Evolutionary conservation across 2,888 invertebrate species (phyloP).

Genomic region (Cephus pygmeus): DNA sequence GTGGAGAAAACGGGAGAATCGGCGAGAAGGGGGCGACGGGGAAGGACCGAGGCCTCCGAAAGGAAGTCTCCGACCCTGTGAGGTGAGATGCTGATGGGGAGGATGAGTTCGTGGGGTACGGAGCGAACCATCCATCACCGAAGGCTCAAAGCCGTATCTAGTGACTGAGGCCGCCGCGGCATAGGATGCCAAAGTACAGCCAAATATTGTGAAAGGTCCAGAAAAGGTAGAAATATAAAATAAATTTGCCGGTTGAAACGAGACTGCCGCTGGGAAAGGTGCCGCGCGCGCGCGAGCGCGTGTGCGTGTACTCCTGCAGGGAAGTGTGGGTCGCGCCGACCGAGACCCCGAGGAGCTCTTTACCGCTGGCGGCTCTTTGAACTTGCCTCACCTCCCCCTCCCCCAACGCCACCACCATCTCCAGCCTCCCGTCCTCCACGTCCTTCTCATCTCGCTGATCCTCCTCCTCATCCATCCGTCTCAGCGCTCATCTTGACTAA

Average conservation of each 20-base stretch:
- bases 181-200: conserved; percentile 55
- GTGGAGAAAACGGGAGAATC: no score
- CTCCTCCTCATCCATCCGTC: conserved; percentile 12
- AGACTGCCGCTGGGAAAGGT: conserved; percentile 11
- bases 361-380: conserved; percentile 64
- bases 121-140: conserved; percentile 62
- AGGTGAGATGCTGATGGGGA: conserved; percentile 19
- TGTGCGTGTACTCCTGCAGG: conserved; percentile 8
- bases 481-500: no score
- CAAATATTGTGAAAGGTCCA: conserved; percentile 67
- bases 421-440: background rate
- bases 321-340: conserved; percentile 11
- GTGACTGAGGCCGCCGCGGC: conserved; percentile 51
- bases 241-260: conserved; percentile 49
- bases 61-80: no score
- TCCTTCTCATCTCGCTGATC: conserved; percentile 14
- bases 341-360: conserved; percentile 45
- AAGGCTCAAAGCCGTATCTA: conserved; percentile 57
- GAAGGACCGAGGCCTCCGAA: no score
- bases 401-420: conserved; percentile 5
- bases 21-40: no score
- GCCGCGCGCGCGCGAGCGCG: conserved; percentile 9
- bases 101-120: conserved; percentile 32
- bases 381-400: conserved; percentile 42
- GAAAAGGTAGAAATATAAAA: conserved; percentile 64